Evolutionary conservation across 2,888 invertebrate species (phyloP).

Genomic region (Noctua fimbriata): DNA sequence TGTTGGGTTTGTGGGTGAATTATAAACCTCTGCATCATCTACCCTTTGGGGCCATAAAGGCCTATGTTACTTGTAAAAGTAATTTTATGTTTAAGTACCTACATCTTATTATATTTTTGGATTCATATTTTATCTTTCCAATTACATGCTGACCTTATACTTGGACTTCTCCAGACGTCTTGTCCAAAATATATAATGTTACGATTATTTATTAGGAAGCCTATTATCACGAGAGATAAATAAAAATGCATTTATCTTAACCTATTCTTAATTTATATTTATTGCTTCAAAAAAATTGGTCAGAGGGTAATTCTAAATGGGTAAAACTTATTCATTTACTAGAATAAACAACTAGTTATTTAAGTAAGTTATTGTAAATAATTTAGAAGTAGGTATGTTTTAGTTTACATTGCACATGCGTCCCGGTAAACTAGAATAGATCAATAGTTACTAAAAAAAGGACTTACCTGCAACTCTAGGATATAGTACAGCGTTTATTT

Average conservation of each 20-base stretch:
- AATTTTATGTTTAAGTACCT: background rate
- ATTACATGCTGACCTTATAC: background rate
- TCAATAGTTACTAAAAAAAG: constrained; percentile 9
- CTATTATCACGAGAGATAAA: background rate
- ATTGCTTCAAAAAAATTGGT: background rate
- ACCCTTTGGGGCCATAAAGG: background rate
- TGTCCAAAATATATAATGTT: background rate
- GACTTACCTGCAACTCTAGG: constrained; percentile 15
- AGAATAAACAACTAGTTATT: background rate
- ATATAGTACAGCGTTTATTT: background rate
- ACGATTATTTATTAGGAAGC: background rate
- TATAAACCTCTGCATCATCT: no score
- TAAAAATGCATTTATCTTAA: background rate
- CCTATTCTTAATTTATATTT: background rate
- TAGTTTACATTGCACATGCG: constrained; percentile 28
- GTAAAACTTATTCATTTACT: background rate
- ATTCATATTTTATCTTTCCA: background rate
- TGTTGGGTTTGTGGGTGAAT: background rate
- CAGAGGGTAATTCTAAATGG: background rate
- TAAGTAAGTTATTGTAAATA: background rate
- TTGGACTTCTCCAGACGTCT: background rate
- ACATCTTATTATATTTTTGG: background rate
- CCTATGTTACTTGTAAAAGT: background rate
- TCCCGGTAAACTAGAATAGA: constrained; percentile 21
- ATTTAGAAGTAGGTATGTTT: rapidly evolving